Evolutionary conservation across 2,113 vertebrate genomes (phyloP).

Genomic region (Sitta europaea): DNA sequence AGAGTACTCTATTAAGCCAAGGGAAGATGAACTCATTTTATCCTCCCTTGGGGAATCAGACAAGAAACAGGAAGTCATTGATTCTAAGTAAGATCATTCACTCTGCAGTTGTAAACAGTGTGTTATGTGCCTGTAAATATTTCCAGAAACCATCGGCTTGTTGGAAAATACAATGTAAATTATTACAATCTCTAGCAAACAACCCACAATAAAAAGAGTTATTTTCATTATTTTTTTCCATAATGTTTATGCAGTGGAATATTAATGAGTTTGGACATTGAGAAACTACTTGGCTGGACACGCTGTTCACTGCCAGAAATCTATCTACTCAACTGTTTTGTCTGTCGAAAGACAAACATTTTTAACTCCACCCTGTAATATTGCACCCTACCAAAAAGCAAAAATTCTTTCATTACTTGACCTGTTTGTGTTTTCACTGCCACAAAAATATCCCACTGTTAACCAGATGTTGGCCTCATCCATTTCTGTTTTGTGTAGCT

Average conservation of each 20-base stretch:
- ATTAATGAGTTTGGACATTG: slow-evolving; percentile 51
- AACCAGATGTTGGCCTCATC: background rate
- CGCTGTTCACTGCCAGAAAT: slow-evolving; percentile 23
- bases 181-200: slow-evolving; percentile 30
- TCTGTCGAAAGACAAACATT: slow-evolving; percentile 48
- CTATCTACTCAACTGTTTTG: slow-evolving; percentile 29
- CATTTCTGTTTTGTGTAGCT: background rate
- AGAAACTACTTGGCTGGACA: slow-evolving; percentile 40
- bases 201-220: slow-evolving; percentile 22
- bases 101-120: slow-evolving; percentile 70
- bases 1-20: slow-evolving; percentile 46
- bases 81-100: slow-evolving; percentile 74
- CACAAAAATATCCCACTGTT: background rate
- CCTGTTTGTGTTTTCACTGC: background rate
- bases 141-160: slow-evolving; percentile 54
- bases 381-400: background rate
- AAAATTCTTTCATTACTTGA: background rate
- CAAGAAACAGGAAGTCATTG: slow-evolving; percentile 78
- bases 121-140: slow-evolving; percentile 71
- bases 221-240: slow-evolving; percentile 40
- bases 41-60: slow-evolving; percentile 67
- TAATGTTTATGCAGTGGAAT: slow-evolving; percentile 38
- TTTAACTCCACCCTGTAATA: slow-evolving; percentile 41
- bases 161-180: slow-evolving; percentile 52
- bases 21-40: slow-evolving; percentile 66